A percentile compares a stretch with the other conserved stretches of the same genome.
Evolutionary conservation across 2,797 vertebrate species (phyloP).

Genomic region (Steatocranus sp.): DNA sequence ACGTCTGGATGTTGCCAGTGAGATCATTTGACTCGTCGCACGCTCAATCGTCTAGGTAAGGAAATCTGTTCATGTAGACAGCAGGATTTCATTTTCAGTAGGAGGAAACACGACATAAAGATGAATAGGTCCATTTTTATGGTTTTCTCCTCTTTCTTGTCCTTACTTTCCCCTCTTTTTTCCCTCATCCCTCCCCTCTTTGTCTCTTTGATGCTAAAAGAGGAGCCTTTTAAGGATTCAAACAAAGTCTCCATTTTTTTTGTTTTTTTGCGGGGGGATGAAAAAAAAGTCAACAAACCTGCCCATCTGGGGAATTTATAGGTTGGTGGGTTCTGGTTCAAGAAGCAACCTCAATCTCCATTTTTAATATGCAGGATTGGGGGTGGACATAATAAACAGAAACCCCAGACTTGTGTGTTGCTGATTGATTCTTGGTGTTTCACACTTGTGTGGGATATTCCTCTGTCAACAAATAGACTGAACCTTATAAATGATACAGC

Average conservation of each 20-base stretch:
- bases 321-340: conserved; percentile 8
- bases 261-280: not conserved
- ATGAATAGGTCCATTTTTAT: not conserved
- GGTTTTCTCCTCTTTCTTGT: not conserved
- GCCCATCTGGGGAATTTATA: not conserved
- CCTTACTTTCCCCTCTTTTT: not conserved
- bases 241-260: conserved; percentile 5
- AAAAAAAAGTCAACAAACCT: conserved; percentile 23
- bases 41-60: fast-evolving
- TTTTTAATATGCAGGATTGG: conserved; percentile 19
- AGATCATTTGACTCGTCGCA: not conserved
- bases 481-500: not conserved
- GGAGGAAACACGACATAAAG: not conserved
- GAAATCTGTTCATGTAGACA: not conserved
- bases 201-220: conserved; percentile 49
- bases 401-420: not conserved
- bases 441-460: not conserved
- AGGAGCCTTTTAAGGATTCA: conserved; percentile 40
- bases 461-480: not conserved
- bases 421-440: not conserved
- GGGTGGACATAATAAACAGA: not conserved
- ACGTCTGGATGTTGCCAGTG: not conserved
- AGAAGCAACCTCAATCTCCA: not conserved
- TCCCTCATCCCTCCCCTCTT: conserved; percentile 1
- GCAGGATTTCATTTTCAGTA: not conserved